Conservation (phyloP, 2,888 invertebrate species). For the Scaptomyza reducta region DNA sequence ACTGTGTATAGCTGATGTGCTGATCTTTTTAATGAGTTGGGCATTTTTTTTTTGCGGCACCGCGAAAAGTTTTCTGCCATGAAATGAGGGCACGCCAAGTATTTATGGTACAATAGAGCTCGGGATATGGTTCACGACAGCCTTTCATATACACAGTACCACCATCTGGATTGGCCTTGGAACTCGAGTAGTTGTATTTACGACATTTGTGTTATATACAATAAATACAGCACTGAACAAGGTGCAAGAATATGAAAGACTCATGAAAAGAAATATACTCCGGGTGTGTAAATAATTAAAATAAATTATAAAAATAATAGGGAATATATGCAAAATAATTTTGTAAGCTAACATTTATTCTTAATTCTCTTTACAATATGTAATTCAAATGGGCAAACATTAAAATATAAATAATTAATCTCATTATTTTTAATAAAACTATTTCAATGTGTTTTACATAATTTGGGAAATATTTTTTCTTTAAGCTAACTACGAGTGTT, state of each 20-base stretch:
- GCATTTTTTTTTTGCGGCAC: constrained; percentile 49
- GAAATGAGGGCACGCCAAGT: constrained; percentile 66
- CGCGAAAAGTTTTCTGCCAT: constrained; percentile 70
- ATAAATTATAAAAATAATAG: no score
- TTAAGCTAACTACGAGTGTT: no score
- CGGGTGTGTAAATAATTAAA: no score
- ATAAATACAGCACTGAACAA: neutral
- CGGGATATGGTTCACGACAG: constrained; percentile 34
- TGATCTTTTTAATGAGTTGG: constrained; percentile 79
- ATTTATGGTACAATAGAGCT: constrained; percentile 53
- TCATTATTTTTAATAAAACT: no score
- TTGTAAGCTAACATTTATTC: no score
- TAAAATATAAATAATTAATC: no score
- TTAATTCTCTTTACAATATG: no score
- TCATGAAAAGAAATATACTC: no score
- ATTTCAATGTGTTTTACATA: no score
- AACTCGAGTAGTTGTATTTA: constrained; percentile 56
- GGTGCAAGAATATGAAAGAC: neutral
- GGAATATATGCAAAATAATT: no score
- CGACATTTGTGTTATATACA: constrained; percentile 32
- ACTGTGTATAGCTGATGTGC: constrained; percentile 36
- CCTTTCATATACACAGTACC: constrained; percentile 8
- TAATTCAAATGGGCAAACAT: no score
- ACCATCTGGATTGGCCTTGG: constrained; percentile 59
- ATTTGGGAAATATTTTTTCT: no score